Evolutionary conservation across 1,140 invertebrate genomes (phyloP).

Genomic region (Drosophila orena): DNA sequence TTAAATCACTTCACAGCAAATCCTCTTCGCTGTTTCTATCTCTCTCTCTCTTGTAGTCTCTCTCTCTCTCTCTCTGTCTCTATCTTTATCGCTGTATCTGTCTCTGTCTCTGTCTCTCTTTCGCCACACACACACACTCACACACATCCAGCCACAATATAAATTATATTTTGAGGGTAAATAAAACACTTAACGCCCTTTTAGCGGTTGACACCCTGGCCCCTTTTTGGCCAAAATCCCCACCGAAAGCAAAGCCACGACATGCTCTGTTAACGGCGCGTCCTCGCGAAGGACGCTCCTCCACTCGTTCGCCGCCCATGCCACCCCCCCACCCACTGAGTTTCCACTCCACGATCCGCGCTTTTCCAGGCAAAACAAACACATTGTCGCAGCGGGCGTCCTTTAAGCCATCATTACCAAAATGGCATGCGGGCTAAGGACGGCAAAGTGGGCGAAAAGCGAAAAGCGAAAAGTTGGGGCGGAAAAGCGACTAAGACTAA

Average conservation of each 20-base stretch:
- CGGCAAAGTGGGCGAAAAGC: slow-evolving; percentile 6
- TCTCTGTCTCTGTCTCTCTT: background rate
- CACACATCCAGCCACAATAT: slow-evolving; percentile 64
- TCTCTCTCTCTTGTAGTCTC: background rate
- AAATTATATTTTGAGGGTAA: slow-evolving; percentile 83
- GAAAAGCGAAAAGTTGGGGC: background rate
- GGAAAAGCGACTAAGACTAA: slow-evolving; percentile 70
- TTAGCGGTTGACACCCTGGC: slow-evolving; percentile 74
- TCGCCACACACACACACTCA: slow-evolving; percentile 13
- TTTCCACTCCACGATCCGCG: slow-evolving; percentile 3
- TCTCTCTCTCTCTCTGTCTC: background rate
- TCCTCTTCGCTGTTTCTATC: slow-evolving; percentile 34
- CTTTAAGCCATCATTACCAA: slow-evolving; percentile 81
- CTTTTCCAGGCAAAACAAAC: slow-evolving; percentile 42
- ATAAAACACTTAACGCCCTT: slow-evolving; percentile 84
- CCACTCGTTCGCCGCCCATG: background rate
- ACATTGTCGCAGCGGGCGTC: slow-evolving; percentile 76
- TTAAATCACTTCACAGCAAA: slow-evolving; percentile 80
- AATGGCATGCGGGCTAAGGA: slow-evolving; percentile 61
- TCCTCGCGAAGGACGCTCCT: slow-evolving; percentile 56
- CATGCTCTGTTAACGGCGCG: slow-evolving; percentile 76
- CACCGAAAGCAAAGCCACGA: slow-evolving; percentile 52
- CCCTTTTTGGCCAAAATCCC: slow-evolving; percentile 16
- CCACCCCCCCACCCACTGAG: background rate
- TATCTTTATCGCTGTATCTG: background rate